Percentiles rank a stretch among this genome's conserved stretches.
Conservation (phyloP, 1,140 invertebrate species). For the Cepaea nemoralis region DNA sequence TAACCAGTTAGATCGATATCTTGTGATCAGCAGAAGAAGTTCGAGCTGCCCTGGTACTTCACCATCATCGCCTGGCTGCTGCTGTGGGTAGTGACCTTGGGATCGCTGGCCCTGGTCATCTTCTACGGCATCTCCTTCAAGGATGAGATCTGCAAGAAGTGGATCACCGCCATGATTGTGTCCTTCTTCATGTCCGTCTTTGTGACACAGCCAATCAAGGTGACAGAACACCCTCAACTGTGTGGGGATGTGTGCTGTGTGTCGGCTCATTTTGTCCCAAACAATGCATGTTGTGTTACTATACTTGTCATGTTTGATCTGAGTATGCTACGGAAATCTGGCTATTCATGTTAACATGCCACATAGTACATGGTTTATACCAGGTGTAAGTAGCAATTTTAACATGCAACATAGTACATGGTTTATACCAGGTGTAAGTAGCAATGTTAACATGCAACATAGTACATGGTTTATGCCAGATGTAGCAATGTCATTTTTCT, state of each 20-base stretch:
- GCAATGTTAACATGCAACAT: too few species aligned
- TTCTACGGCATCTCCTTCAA: conserved; percentile 76
- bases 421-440: too few species aligned
- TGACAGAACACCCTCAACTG: conserved; percentile 44
- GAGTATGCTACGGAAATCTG: too few species aligned
- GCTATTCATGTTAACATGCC: too few species aligned
- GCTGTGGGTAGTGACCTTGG: conserved; percentile 69
- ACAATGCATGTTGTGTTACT: neutral
- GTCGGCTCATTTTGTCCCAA: neutral
- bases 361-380: too few species aligned
- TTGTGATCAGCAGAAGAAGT: conserved; percentile 39
- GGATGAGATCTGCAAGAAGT: conserved; percentile 75
- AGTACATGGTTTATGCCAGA: too few species aligned
- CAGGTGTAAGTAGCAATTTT: too few species aligned
- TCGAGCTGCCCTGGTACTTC: conserved; percentile 74
- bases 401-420: too few species aligned
- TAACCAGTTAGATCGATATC: too few species aligned
- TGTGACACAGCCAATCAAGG: conserved; percentile 76
- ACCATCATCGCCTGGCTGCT: conserved; percentile 74
- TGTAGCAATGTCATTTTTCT: too few species aligned
- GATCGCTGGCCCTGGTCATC: conserved; percentile 74
- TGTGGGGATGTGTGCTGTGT: too few species aligned
- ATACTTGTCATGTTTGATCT: neutral
- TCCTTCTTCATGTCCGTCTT: conserved; percentile 76
- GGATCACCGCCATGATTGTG: conserved; percentile 75